Evolutionary conservation across 2,888 invertebrate genomes (phyloP).

Genomic region (Heteropelma amictum): DNA sequence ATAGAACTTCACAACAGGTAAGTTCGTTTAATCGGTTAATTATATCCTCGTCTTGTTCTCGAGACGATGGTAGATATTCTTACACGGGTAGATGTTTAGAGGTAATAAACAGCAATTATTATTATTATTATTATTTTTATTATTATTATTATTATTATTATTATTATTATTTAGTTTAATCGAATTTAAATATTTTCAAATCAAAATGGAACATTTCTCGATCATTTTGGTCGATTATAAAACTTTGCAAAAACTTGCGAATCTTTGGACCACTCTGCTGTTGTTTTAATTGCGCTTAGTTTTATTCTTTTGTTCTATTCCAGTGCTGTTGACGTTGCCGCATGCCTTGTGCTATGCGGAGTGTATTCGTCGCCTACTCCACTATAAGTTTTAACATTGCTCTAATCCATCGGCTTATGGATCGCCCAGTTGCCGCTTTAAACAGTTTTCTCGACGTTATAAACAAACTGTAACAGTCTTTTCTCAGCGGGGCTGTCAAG

Average conservation of each 20-base stretch:
- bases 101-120: neutral
- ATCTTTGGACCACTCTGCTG: constrained; percentile 33
- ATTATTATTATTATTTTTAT: too few species aligned
- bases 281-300: constrained; percentile 30
- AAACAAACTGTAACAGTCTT: constrained; percentile 24
- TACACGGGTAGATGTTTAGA: constrained; percentile 16
- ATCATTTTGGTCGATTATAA: neutral
- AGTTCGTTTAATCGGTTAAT: constrained; percentile 28
- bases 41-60: constrained; percentile 20
- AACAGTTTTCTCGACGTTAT: constrained; percentile 36
- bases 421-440: constrained; percentile 34
- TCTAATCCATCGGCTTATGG: constrained; percentile 39
- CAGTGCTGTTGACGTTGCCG: constrained; percentile 27
- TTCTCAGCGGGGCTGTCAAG: constrained; percentile 19
- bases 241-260: constrained; percentile 10
- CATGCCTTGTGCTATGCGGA: constrained; percentile 30
- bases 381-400: constrained; percentile 4
- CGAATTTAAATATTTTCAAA: neutral
- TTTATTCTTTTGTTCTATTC: constrained; percentile 34
- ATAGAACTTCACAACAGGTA: neutral
- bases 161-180: neutral
- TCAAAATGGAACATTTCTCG: neutral
- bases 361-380: constrained; percentile 26
- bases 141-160: too few species aligned
- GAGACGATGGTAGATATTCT: too few species aligned